phyloP scores from a whole-genome alignment of 2,888 invertebrate species.

The Limenitis camilla region DNA sequence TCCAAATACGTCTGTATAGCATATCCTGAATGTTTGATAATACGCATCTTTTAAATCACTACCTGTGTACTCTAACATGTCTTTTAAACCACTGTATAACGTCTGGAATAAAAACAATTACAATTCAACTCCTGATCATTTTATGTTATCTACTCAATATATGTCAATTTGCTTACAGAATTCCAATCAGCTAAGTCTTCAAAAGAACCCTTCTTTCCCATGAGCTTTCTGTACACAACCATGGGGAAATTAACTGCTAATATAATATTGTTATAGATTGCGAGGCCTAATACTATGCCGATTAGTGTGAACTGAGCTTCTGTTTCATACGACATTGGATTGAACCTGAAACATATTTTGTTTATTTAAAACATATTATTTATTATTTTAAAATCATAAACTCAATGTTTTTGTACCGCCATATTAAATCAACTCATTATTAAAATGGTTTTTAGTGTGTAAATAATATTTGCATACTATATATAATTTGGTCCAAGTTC shows the following conservation, averaged over 20 bases:
- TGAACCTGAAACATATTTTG: constrained; percentile 92
- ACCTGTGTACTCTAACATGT: constrained; percentile 86
- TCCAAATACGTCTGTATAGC: constrained; percentile 93
- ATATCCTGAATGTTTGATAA: constrained; percentile 92
- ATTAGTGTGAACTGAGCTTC: constrained; percentile 96
- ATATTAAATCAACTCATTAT: no score
- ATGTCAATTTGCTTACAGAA: constrained; percentile 76
- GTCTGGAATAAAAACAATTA: constrained; percentile 66
- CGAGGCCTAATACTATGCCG: constrained; percentile 93
- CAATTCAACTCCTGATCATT: not conserved
- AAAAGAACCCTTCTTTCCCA: constrained; percentile 92
- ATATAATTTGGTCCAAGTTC: no score
- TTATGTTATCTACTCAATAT: not conserved
- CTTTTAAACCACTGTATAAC: constrained; percentile 85
- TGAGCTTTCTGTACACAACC: constrained; percentile 94
- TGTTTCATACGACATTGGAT: constrained; percentile 93
- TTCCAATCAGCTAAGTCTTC: constrained; percentile 93
- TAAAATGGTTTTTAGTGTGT: no score
- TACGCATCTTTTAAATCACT: constrained; percentile 91
- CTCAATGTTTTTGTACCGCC: no score
- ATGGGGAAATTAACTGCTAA: constrained; percentile 95
- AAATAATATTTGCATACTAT: no score
- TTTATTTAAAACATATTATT: no score
- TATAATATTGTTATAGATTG: constrained; percentile 97
- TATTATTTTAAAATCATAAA: no score